These are phyloP conservation scores for Choloepus hoffmanni DNA, from an alignment of 2,113 vertebrate species.

Conservation along the genomic window DNA sequence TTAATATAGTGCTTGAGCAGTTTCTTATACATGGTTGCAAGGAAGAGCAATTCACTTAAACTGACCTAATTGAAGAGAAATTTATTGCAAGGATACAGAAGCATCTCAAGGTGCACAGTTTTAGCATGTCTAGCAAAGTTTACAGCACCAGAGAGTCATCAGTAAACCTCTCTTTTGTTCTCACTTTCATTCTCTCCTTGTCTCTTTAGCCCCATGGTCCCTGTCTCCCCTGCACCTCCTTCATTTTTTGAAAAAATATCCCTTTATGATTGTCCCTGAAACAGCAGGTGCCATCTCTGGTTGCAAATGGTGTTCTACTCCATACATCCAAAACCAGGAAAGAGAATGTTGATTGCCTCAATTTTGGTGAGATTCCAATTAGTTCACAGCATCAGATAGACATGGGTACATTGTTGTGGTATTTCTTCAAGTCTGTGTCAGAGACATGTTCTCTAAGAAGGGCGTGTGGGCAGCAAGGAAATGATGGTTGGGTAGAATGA, in stretches of 20 bases:
- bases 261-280: not conserved
- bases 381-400: not conserved
- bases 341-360: not conserved
- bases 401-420: not conserved
- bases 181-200: not conserved
- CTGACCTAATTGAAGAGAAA: constrained; percentile 42
- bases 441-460: not conserved
- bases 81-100: constrained; percentile 46
- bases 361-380: not conserved
- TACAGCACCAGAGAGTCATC: not conserved
- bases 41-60: constrained; percentile 40
- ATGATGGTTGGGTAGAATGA: not conserved
- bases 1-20: constrained; percentile 41
- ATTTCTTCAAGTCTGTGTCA: not conserved
- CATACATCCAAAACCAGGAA: not conserved
- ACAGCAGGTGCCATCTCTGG: not conserved
- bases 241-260: not conserved
- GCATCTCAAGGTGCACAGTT: not conserved
- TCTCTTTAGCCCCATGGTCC: not conserved
- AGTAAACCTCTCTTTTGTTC: not conserved
- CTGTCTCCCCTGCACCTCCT: not conserved
- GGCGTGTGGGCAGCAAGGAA: not conserved
- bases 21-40: constrained; percentile 45
- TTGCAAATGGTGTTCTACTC: not conserved
- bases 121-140: constrained; percentile 40